Conservation (phyloP, 2,113 vertebrate genomes). For the Rhinolophus ferrumequinum region DNA sequence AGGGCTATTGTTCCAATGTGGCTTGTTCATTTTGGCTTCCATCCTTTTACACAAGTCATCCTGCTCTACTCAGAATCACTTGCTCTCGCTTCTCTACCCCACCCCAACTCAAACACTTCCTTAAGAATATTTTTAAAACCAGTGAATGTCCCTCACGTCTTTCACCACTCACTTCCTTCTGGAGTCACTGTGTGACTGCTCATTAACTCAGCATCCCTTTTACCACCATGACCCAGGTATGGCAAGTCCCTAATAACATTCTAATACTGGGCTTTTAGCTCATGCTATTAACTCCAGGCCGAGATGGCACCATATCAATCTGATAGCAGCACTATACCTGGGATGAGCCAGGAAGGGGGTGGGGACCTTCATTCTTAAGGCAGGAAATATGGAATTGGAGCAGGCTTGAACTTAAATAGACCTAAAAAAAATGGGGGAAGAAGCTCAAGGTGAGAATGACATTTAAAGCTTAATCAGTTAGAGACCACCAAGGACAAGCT, state of each 20-base stretch:
- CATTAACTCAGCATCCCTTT: background rate
- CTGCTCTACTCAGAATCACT: background rate
- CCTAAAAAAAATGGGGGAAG: background rate
- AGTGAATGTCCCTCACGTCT: background rate
- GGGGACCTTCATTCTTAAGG: constrained; percentile 4
- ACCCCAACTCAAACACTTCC: constrained; percentile 15
- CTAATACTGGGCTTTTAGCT: background rate
- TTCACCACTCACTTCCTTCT: constrained; percentile 22
- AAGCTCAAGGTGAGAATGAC: background rate
- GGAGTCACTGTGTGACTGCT: background rate
- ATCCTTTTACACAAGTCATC: background rate
- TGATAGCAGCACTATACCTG: background rate
- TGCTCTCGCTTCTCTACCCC: background rate
- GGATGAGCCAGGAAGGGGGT: background rate
- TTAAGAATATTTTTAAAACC: constrained; percentile 44
- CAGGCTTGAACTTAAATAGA: background rate
- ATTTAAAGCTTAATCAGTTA: background rate
- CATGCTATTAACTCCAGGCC: background rate
- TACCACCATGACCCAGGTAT: background rate
- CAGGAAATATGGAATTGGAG: background rate
- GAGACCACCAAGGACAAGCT: background rate
- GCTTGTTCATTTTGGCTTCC: background rate
- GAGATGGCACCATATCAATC: background rate
- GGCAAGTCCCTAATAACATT: background rate
- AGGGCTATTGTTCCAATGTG: background rate